Evolutionary conservation across 1,140 invertebrate genomes (phyloP), one percentile per base, ranked within the genome.

Genomic region (Maconellicoccus hirsutus): DNA sequence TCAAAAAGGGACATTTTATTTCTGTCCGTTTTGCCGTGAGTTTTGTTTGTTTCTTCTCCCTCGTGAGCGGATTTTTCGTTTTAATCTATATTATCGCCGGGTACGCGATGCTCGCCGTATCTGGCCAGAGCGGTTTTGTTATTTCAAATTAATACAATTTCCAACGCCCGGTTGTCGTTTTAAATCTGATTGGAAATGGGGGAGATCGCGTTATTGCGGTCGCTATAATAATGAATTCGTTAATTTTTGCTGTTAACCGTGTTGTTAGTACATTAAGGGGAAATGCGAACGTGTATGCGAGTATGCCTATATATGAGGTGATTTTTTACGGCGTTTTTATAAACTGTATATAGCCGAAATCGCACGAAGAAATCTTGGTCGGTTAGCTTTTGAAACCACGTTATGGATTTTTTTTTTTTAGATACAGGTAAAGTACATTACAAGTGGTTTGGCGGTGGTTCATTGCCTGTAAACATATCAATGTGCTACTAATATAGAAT

Each of bases 1-100:
- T 14, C 61, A 25, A 25, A 23, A 25, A 66, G 61, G 61, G 61
- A 66, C 61, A 66, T 66, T 66, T 66, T 66, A 66, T 66, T 66
- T 66, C 52, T 66, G 61, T 66, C 25, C 61, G 22, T 66, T 66
- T 66, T 66, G 61, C 61, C 42, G 42, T 19, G 42, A 52, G 42
- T 52, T 52, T 52, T 52, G 42, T 52, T 52, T 52, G 42, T 52
- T 52, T 52, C 42, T 52, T 52, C 42, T 52, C 42, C n/a, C 42
- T 19, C 42, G 10, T 19, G 42, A 16, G 42, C 42, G n/a, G 12
- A 52, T 52, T 52, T 52, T 52, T 19, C 42, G 42, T 52, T 52
- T 52, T 52, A 52, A 52, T 52, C 42, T 52, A 52, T 52, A 52
- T 52, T 52, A 52, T 52, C 42, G 42, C 42, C n/a, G n/a, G n/a